A percentile compares a stretch with the other conserved stretches of the same genome.
These are phyloP conservation scores for Pterois miles DNA, from an alignment of 2,797 vertebrate genomes.

Conservation along the genomic window DNA sequence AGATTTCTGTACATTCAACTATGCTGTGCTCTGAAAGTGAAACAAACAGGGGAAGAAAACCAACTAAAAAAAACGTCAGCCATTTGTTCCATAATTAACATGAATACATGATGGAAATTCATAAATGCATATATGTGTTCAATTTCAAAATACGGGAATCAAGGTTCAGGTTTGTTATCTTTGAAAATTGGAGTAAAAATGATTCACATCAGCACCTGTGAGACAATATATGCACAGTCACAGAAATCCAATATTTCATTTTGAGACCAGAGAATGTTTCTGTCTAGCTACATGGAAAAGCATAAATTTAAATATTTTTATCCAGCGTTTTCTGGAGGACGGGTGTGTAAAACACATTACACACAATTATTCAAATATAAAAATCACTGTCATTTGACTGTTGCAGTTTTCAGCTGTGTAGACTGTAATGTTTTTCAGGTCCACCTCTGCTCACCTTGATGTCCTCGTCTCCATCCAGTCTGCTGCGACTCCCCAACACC, in stretches of 20 bases:
- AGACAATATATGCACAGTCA: constrained; percentile 5
- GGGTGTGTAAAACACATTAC: too few relatives aligned
- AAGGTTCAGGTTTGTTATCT: constrained; percentile 27
- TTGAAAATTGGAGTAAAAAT: constrained; percentile 17
- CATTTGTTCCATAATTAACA: constrained; percentile 41
- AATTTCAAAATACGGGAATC: background rate
- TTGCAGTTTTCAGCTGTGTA: too few relatives aligned
- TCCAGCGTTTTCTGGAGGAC: too few relatives aligned
- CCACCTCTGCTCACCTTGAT: too few relatives aligned
- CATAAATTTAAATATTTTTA: constrained; percentile 8
- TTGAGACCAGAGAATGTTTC: constrained; percentile 18
- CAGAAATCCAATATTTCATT: constrained; percentile 18
- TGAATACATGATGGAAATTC: constrained; percentile 62
- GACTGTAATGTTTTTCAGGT: too few relatives aligned
- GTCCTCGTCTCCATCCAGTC: too few relatives aligned
- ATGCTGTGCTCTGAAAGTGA: constrained; percentile 12
- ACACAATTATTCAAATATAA: too few relatives aligned
- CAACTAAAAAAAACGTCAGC: constrained; percentile 62
- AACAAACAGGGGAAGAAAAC: background rate
- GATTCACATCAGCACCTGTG: constrained; percentile 6
- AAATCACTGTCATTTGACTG: too few relatives aligned
- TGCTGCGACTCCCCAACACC: too few relatives aligned
- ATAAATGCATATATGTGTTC: constrained; percentile 67
- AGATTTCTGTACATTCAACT: constrained; percentile 30
- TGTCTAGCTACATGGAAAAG: constrained; percentile 7